Evolutionary conservation across 2,113 vertebrate species (phyloP), one percentile per base, ranked within the genome.

Genomic region (Protobothrops mucrosquamatus): DNA sequence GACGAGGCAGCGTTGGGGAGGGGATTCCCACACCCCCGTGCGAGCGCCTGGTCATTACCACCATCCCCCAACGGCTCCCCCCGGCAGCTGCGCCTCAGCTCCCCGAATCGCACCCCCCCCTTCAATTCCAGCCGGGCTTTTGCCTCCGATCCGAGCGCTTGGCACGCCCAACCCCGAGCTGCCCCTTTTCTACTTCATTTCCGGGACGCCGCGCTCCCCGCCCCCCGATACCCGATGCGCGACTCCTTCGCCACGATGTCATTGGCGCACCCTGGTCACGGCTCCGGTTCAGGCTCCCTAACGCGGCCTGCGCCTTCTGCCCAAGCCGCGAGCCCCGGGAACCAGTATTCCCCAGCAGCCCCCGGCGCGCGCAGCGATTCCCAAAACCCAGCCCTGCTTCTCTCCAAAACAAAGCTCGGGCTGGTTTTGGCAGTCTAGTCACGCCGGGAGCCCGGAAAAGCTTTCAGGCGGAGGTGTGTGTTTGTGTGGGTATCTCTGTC

Each of bases 111-210:
- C 10, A 23, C 0, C 0, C 29, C 46, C 52, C 51, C 34, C 43
- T 2, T 10, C 91, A 22, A 12, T 87, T 2, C 46, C 69, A 91
- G 3, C 1, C n/a, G 1, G 1, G 59, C 2, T 34, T 22, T 46
- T n/a, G 11, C 2, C 1, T 18, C 6, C 11, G 26, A 52, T 20
- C 7, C 5, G n/a, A 64, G 54, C 29, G 39, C 18, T 81, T 8
- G 87, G 87, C 92, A 89, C 87, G 34, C 64, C 88, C 92, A 89
- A 39, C 48, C 5, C 10, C 85, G 51, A 56, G 55, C 48, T 5
- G 52, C 64, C 26, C 15, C 69, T 92, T 92, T 92, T 69, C 57
- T 85, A 54, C 57, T 85, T 88, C 92, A 89, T 89, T 93, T 93
- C 92, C 92, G 88, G 92, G 74, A 89, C 34, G 29, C 12, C 39